A percentile compares a stretch with the other conserved stretches of the same genome.
These are phyloP conservation scores for Lophura nycthemera DNA, from an alignment of 2,113 vertebrate species.

Conservation along the genomic window DNA sequence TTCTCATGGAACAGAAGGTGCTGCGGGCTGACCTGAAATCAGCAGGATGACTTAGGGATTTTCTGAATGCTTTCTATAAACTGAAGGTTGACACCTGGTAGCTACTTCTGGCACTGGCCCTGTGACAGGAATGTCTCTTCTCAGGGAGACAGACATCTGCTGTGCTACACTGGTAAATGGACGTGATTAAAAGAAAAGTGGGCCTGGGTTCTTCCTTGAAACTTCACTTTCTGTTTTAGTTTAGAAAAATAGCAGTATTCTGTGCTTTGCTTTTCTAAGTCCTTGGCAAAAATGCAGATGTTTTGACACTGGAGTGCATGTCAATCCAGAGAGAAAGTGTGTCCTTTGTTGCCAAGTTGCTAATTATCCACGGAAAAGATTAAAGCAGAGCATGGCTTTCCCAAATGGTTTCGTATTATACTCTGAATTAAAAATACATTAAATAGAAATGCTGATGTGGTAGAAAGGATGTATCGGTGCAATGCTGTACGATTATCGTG, in stretches of 20 bases:
- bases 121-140: background rate
- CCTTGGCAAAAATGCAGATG: background rate
- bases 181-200: background rate
- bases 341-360: constrained; percentile 13
- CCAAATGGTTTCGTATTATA: constrained; percentile 25
- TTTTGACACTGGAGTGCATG: background rate
- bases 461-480: background rate
- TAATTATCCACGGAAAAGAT: constrained; percentile 36
- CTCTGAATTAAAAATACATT: constrained; percentile 50
- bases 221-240: background rate
- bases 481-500: background rate
- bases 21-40: background rate
- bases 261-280: background rate
- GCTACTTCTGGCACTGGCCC: background rate
- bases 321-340: background rate
- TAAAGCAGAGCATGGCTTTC: constrained; percentile 29
- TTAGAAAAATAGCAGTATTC: background rate
- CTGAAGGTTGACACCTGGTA: background rate
- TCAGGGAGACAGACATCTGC: background rate
- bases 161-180: background rate
- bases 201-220: background rate
- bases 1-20: background rate
- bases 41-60: background rate
- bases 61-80: background rate
- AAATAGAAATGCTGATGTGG: constrained; percentile 19